Base-by-base conservation (phyloP, 2,888 invertebrate species). In the Aspidiotus destructor region DNA sequence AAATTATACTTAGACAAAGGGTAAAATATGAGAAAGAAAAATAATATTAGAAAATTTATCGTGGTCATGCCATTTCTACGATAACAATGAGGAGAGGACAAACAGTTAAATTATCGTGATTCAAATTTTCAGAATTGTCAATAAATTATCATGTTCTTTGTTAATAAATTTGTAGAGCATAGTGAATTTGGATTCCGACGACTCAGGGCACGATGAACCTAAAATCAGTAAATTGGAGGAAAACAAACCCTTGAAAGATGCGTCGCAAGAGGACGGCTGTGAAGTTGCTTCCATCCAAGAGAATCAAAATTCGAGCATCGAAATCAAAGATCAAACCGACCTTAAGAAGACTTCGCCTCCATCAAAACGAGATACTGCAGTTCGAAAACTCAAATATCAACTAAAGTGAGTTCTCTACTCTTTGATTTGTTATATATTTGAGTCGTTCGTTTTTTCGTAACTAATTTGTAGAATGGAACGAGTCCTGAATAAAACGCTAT, bases 171-270 rank as follows among this genome's bases (percentile, higher is more conserved):
- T 54, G 28, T 52, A 67, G 67, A 67, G 17, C 11, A 48, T 67
- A 15, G 67, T 67, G 8, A 67, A 67, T 48, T 60, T 67, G 40
- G 67, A 67, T 41, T 67, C 67, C 13, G 67, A 67, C 16, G 67
- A 67, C 55, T 67, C 67, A 2, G 60, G 67, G 7, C 67, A 67
- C 41, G 67, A 67, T 40, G 67, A 67, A 52, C 67, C 67, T 0
- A 57, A 58, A 40, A n/a, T 52, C 15, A 42, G 58, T 40, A 67
- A 67, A n/a, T n/a, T 67, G 10, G 52, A 57, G 15, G 67, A 67
- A 48, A 58, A 42, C 13, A 64, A 65, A 44, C 7, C n/a, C 17
- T 13, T 11, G 10, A 67, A 67, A 60, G 67, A 67, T 52, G 48
- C 58, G 13, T n/a, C 40, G 8, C 40, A 60, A 40, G 67, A 67